Evolutionary conservation across 1,140 invertebrate species (phyloP).

Genomic region (Megalopta genalis): DNA sequence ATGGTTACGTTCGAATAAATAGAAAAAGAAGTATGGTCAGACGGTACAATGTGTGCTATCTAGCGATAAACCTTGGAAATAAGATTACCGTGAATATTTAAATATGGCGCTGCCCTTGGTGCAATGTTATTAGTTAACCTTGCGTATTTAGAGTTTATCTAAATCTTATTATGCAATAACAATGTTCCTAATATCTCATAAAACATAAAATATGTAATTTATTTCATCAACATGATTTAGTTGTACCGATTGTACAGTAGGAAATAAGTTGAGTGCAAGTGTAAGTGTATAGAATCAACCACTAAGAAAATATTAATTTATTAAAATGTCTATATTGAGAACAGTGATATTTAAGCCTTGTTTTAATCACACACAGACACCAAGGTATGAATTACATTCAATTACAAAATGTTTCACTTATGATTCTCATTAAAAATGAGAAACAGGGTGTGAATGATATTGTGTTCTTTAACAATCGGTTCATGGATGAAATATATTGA

Average conservation of each 20-base stretch:
- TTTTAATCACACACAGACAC: constrained; percentile 28
- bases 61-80: not conserved
- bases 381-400: constrained; percentile 40
- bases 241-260: not conserved
- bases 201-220: not conserved
- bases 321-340: constrained; percentile 59
- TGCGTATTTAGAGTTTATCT: not conserved
- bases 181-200: constrained; percentile 2
- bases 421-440: not conserved
- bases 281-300: not conserved
- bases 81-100: not conserved
- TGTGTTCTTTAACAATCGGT: not conserved
- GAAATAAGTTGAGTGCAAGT: not conserved
- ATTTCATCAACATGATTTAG: not conserved
- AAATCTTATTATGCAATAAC: not conserved
- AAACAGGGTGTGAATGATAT: not conserved
- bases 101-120: constrained; percentile 43
- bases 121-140: constrained; percentile 45
- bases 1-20: too few species aligned
- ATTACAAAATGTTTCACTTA: not conserved
- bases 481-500: not conserved
- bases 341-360: constrained; percentile 45
- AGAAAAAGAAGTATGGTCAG: not conserved
- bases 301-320: constrained; percentile 9
- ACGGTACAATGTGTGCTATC: constrained; percentile 22